phyloP scores from a whole-genome alignment of 2,797 vertebrate genomes.

The Enteromius anoplus region DNA sequence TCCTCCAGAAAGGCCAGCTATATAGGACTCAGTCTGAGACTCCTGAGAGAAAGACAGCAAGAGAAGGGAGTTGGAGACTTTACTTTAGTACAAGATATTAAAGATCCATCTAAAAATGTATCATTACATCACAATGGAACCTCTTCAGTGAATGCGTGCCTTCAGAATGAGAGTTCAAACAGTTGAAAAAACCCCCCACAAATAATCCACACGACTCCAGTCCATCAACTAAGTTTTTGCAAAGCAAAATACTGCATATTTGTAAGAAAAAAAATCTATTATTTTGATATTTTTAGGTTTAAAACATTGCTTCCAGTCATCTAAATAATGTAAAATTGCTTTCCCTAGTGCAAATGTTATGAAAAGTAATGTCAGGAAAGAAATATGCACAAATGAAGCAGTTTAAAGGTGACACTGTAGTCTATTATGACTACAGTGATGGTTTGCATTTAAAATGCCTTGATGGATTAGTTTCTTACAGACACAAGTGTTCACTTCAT shows the following conservation, averaged over 20 bases:
- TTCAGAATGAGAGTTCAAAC: neutral
- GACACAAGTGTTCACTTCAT: neutral
- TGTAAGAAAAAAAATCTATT: neutral
- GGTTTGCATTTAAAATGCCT: neutral
- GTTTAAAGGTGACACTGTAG: too few species aligned
- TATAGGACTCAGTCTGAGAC: conserved; percentile 73
- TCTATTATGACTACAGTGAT: neutral
- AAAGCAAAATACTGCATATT: neutral
- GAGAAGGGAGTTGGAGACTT: neutral
- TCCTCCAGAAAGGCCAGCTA: conserved; percentile 77
- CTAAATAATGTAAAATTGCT: too few species aligned
- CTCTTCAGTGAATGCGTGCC: neutral
- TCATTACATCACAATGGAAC: neutral
- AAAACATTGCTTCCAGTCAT: too few species aligned
- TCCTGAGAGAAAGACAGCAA: conserved; percentile 65
- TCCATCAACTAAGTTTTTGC: too few species aligned
- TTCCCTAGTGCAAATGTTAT: too few species aligned
- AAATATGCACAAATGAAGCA: too few species aligned
- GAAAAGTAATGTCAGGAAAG: too few species aligned
- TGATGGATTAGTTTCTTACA: neutral
- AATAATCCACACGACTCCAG: neutral
- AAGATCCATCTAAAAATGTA: too few species aligned
- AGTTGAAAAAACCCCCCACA: neutral
- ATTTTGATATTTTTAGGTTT: too few species aligned
- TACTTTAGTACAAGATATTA: too few species aligned